phyloP scores from a whole-genome alignment of 2,888 invertebrate genomes.

The Megastigmus dorsalis region DNA sequence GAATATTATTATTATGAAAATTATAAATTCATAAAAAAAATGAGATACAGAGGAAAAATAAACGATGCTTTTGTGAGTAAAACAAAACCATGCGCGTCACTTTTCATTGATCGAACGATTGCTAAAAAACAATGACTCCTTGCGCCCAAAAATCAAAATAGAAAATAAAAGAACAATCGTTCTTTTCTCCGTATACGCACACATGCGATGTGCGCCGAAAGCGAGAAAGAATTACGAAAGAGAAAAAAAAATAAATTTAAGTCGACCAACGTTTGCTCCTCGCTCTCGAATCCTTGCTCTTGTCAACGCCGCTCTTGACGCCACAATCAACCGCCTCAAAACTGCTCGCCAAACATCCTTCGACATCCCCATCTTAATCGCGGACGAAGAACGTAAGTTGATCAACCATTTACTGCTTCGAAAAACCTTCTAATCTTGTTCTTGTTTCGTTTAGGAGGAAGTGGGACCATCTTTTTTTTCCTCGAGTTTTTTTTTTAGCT shows the following conservation, averaged over 20 bases:
- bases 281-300: conserved; percentile 64
- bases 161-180: conserved; percentile 3
- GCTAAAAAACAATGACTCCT: conserved; percentile 56
- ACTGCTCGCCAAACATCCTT: conserved; percentile 38
- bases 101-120: conserved; percentile 53
- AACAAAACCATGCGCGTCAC: conserved; percentile 58
- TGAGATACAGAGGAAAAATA: conserved; percentile 70
- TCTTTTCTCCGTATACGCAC: conserved; percentile 37
- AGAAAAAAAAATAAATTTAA: no score
- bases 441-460: conserved; percentile 53
- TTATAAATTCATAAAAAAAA: conserved; percentile 72
- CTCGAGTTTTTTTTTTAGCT: no score
- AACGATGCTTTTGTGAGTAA: conserved; percentile 75
- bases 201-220: conserved; percentile 17
- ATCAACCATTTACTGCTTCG: conserved; percentile 55
- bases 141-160: conserved; percentile 43
- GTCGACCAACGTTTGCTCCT: conserved; percentile 56
- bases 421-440: conserved; percentile 53
- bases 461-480: not conserved
- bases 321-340: conserved; percentile 36
- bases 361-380: conserved; percentile 41
- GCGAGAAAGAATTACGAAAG: conserved; percentile 2
- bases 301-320: conserved; percentile 58
- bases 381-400: conserved; percentile 54
- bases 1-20: conserved; percentile 70